These are phyloP conservation scores for Coreoperca whiteheadi DNA, from an alignment of 2,113 vertebrate species.

Conservation along the genomic window DNA sequence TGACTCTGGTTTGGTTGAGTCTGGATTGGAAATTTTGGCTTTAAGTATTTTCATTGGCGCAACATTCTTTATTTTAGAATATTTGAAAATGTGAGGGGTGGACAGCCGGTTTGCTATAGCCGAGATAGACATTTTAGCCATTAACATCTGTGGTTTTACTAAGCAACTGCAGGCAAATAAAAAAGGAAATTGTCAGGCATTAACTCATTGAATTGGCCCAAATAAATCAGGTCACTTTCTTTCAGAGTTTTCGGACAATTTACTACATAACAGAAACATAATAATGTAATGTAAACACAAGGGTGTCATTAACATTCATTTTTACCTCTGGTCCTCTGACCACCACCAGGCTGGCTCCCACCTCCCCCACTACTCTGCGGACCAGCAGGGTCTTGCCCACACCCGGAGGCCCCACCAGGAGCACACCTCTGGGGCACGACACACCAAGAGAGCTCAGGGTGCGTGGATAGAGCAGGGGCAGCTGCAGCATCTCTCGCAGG, in stretches of 20 bases:
- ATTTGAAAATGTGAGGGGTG: neutral
- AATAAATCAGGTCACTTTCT: neutral
- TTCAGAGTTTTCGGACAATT: neutral
- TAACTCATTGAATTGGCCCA: neutral
- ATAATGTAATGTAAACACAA: neutral
- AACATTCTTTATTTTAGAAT: neutral
- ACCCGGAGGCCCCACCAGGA: conserved; percentile 91
- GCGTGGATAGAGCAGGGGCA: conserved; percentile 89
- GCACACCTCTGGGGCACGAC: conserved; percentile 87
- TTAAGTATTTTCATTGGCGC: neutral
- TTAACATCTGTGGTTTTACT: too few species aligned
- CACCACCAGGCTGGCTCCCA: conserved; percentile 87
- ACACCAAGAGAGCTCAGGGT: conserved; percentile 86
- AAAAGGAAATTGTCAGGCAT: neutral
- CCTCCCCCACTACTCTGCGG: conserved; percentile 84
- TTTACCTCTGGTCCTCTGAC: conserved; percentile 85
- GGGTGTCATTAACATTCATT: neutral
- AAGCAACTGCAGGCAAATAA: neutral
- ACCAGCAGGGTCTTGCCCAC: conserved; percentile 93
- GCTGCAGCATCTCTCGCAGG: conserved; percentile 86
- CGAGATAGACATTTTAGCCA: too few species aligned
- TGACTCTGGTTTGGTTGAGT: too few species aligned
- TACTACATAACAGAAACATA: neutral
- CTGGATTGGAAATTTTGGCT: too few species aligned
- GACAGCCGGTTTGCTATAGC: too few species aligned